Evolutionary conservation across 2,113 vertebrate genomes (phyloP).

Genomic region (Centropus bengalensis): DNA sequence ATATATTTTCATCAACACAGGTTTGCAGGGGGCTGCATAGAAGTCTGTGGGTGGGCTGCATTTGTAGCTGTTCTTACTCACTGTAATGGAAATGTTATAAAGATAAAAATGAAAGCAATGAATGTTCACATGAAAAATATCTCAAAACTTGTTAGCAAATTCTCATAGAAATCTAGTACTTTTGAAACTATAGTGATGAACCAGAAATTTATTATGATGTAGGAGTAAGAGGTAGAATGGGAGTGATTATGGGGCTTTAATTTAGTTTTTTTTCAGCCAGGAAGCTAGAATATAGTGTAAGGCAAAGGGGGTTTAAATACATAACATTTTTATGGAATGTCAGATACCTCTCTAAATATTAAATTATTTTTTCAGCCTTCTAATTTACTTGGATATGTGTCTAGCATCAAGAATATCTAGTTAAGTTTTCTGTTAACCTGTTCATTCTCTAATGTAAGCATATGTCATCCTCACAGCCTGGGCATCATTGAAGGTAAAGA

Average conservation of each 20-base stretch:
- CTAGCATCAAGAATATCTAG: background rate
- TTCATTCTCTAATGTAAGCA: background rate
- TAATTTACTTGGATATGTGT: background rate
- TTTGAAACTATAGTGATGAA: background rate
- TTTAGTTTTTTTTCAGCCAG: background rate
- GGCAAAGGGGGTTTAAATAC: background rate
- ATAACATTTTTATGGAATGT: background rate
- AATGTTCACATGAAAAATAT: background rate
- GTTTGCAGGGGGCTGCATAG: background rate
- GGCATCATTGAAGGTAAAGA: background rate
- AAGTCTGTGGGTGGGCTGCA: background rate
- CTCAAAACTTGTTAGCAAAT: background rate
- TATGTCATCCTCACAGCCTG: background rate
- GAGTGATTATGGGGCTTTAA: background rate
- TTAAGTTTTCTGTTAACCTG: background rate
- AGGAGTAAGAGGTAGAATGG: background rate
- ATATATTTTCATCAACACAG: background rate
- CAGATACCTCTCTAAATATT: background rate
- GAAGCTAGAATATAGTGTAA: background rate
- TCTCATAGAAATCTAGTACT: background rate
- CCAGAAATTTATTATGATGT: background rate
- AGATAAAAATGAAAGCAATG: background rate
- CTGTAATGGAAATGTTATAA: background rate
- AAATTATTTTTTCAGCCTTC: background rate
- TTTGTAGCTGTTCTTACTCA: background rate